Evolutionary conservation across 2,888 invertebrate genomes (phyloP).

Genomic region (Archips xylosteana): DNA sequence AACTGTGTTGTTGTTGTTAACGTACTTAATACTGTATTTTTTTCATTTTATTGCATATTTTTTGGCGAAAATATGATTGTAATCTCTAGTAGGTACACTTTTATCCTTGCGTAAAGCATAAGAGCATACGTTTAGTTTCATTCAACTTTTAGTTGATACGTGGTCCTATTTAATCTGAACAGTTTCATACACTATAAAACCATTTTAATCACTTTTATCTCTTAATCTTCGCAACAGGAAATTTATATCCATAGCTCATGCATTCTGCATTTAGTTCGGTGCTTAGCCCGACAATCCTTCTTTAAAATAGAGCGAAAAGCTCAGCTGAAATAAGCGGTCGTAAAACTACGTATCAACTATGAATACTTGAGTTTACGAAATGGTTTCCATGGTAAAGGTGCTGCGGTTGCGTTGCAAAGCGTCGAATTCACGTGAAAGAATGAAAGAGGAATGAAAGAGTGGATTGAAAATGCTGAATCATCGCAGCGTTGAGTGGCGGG

Average conservation of each 20-base stretch:
- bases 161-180: neutral
- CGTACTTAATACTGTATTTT: too few species aligned
- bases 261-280: constrained; percentile 6
- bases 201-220: neutral
- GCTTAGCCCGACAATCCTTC: neutral
- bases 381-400: constrained; percentile 58
- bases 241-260: neutral
- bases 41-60: too few species aligned
- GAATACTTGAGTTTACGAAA: constrained; percentile 42
- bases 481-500: constrained; percentile 70
- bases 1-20: too few species aligned
- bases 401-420: constrained; percentile 68
- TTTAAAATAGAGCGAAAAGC: constrained; percentile 13
- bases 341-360: constrained; percentile 32
- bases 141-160: too few species aligned
- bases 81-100: too few species aligned
- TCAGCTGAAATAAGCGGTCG: constrained; percentile 5
- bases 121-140: too few species aligned
- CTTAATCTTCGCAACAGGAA: constrained; percentile 19
- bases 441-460: constrained; percentile 80
- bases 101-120: too few species aligned
- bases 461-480: constrained; percentile 83
- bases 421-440: constrained; percentile 71
- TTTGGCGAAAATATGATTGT: too few species aligned
- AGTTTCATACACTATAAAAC: neutral